Evolutionary conservation across 1,140 invertebrate genomes (phyloP).

Genomic region (Mylabris phalerata): DNA sequence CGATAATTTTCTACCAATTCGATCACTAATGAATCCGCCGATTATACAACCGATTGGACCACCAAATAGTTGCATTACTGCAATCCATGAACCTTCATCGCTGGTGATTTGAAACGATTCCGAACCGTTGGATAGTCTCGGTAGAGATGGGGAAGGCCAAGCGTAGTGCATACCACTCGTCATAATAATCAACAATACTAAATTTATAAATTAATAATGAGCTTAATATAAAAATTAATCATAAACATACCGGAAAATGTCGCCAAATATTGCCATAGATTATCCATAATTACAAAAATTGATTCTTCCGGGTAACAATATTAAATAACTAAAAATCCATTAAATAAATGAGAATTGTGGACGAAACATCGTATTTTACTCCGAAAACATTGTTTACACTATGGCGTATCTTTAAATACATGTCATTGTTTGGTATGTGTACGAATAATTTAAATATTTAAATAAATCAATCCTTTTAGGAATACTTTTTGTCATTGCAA

Average conservation of each 20-base stretch:
- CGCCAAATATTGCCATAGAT: slow-evolving; percentile 5
- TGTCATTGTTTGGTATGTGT: too few relatives aligned
- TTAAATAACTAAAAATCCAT: too few relatives aligned
- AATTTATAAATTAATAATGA: background rate
- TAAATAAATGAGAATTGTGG: too few relatives aligned
- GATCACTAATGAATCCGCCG: slow-evolving; percentile 46
- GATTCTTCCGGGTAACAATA: too few relatives aligned
- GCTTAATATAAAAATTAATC: background rate
- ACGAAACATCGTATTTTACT: too few relatives aligned
- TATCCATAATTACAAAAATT: too few relatives aligned
- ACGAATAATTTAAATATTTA: too few relatives aligned
- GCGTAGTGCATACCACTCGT: slow-evolving; percentile 27
- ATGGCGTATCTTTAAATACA: too few relatives aligned
- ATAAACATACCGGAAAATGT: background rate
- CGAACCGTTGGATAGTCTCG: slow-evolving; percentile 25
- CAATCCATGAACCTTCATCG: slow-evolving; percentile 50
- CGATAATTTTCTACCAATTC: slow-evolving; percentile 52
- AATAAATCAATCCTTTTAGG: too few relatives aligned
- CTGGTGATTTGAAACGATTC: slow-evolving; percentile 19
- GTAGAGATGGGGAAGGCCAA: slow-evolving; percentile 29
- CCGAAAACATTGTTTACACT: too few relatives aligned
- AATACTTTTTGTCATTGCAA: too few relatives aligned
- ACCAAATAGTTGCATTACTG: slow-evolving; percentile 52
- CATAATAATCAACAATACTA: slow-evolving; percentile 4
- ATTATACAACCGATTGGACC: slow-evolving; percentile 51